Conservation (phyloP, 2,113 vertebrate species). For the Elanus axillaris region DNA sequence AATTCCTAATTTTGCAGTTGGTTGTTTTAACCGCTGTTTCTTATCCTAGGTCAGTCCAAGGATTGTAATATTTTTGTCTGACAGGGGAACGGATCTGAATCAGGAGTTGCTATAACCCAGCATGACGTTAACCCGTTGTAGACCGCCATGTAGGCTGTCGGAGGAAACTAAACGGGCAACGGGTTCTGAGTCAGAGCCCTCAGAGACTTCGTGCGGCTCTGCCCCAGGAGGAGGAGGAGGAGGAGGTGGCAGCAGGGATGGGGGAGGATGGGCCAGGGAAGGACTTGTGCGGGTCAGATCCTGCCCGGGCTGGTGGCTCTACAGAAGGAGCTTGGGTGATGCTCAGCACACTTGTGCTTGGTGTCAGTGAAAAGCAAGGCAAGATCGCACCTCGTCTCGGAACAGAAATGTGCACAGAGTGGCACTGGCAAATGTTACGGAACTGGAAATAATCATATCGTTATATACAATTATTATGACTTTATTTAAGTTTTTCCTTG, state of each 20-base stretch:
- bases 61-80: background rate
- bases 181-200: background rate
- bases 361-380: background rate
- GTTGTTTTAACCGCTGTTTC: background rate
- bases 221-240: rapidly evolving
- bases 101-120: background rate
- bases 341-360: background rate
- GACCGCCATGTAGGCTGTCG: background rate
- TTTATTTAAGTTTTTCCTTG: background rate
- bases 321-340: too few species aligned
- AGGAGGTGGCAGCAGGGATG: background rate
- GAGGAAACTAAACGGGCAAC: background rate
- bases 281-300: too few species aligned
- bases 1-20: background rate
- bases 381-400: background rate
- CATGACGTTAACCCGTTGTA: background rate
- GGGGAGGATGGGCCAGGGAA: too few species aligned
- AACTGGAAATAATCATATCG: background rate
- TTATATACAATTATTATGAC: background rate
- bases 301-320: background rate
- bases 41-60: background rate
- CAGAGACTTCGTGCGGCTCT: background rate
- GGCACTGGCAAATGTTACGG: too few species aligned
- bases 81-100: background rate
- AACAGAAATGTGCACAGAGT: background rate